Percentiles rank a stretch among this genome's conserved stretches.
Evolutionary conservation across 1,140 invertebrate genomes (phyloP).

Genomic region (Caerostris darwini): DNA sequence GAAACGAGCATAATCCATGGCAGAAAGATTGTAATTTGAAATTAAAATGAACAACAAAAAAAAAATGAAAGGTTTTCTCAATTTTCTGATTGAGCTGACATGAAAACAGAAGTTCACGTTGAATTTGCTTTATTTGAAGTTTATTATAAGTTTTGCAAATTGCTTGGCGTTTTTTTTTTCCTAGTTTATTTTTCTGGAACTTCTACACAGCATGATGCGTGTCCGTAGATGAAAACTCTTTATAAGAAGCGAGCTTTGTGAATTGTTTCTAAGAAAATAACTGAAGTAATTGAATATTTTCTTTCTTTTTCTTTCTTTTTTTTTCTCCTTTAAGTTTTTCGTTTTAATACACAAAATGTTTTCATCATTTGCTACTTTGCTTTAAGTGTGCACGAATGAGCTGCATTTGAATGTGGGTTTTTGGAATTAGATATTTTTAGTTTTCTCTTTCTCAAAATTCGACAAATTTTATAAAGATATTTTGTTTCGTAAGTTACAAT

Average conservation of each 20-base stretch:
- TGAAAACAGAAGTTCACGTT: neutral
- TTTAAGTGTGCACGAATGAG: neutral
- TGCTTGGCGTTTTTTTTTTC: neutral
- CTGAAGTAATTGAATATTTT: conserved; percentile 11
- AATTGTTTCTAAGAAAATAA: neutral
- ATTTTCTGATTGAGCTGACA: no score
- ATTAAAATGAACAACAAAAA: no score
- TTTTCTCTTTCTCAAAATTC: no score
- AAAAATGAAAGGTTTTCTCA: no score
- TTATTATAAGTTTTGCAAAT: neutral
- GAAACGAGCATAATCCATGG: no score
- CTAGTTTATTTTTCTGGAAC: neutral
- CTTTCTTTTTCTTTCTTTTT: neutral
- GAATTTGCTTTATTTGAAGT: neutral
- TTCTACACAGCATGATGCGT: neutral
- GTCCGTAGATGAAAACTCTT: neutral
- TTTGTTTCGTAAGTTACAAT: no score
- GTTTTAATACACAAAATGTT: neutral
- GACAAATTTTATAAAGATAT: no score
- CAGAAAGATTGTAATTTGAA: no score
- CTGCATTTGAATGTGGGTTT: neutral
- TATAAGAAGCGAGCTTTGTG: neutral
- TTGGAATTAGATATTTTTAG: neutral
- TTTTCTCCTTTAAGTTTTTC: neutral
- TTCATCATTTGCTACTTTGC: neutral